Base-by-base conservation (phyloP, 2,113 vertebrate genomes). In the Tragelaphus imberbis region DNA sequence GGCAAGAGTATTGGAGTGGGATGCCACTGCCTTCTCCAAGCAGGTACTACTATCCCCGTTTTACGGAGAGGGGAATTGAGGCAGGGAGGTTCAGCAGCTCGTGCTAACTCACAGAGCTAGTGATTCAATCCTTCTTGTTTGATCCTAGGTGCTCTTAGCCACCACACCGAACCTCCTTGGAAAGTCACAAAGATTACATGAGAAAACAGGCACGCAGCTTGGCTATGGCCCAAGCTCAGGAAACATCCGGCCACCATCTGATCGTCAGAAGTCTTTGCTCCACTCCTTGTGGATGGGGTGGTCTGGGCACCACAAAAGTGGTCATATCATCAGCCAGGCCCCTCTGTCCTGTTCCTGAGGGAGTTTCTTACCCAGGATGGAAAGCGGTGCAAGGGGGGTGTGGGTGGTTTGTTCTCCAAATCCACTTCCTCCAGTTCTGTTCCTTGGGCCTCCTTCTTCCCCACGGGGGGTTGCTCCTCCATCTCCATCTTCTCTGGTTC, bases 351-450 rank as follows among this genome's bases (percentile, higher is more conserved):
- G 79, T 36, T 30, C 84, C 1, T 23, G 7, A 40, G 55, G 55
- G 27, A 0, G 27, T 53, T 89, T 84, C 99, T 99, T 99, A 99
- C 99, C 99, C 99, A 99, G 95, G 99, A 99, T 75, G 99, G 99
- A 98, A 99, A 99, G 87, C 99, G 99, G 98, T 99, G 99, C 68
- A 99, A 96, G 0, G 99, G 99, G 10, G 99, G 99, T 0, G 99
- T 99, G 6, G 99, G 99, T 1, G 99, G 99, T 91, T 99, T 99
- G 98, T 51, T 99, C 63, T 95, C 99, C 93, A 96, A 97, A 68
- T 98, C 98, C 1, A 0, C 95, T 86, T 98, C 98, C 49, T 93
- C 98, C 92, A 96, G 97, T 68, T 99, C 98, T 1, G 2, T 65
- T 91, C 98, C 97, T 3, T 77, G 55, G 3, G 51, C 75, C 94